Evolutionary conservation across 2,797 vertebrate species (phyloP), one percentile per base, ranked within the genome.

Genomic region (Ambastaia sidthimunki): DNA sequence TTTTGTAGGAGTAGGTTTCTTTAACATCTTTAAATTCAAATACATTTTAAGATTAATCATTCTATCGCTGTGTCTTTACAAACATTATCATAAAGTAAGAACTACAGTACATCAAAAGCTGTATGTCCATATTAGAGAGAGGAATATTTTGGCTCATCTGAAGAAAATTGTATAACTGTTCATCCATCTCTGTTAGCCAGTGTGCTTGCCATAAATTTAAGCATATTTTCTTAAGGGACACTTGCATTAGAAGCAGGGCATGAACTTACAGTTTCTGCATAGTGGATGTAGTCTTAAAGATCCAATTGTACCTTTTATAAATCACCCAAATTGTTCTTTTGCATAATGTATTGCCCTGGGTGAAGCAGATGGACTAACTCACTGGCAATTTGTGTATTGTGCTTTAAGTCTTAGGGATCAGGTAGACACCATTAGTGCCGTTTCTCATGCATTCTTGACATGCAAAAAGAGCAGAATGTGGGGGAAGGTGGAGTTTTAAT

Each of bases 291-390:
- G 70, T 71, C 66, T 80, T 80, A 68, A 70, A 74, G 47, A 82
- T 81, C 76, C 73, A 85, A 70, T 77, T 34, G 28, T 3, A 44
- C 73, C 34, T 78, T 80, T 76, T 77, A 74, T 77, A 84, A 85
- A 83, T 74, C 73, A 80, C 65, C 31, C 65, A 54, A 84, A 83
- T 66, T 78, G 48, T 71, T 31, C 59, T 82, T 86, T 86, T 83
- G 77, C 82, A 82, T 85, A 84, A 82, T 78, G 69, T 78, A 85
- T 83, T 69, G 76, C 48, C 68, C 52, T 44, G 63, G 66, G 68
- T 78, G 37, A 83, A 78, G 55, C 47, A 80, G 70, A 72, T 68
- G 67, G 80, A 82, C 81, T 65, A 83, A 76, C 62, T 84, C 79
- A 76, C 62, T 60, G 71, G 75, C 67, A 76, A 74, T 80, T 79